Percentiles rank a stretch among this genome's conserved stretches.
Conservation (phyloP, 2,797 vertebrate genomes). For the Pygocentrus nattereri region DNA sequence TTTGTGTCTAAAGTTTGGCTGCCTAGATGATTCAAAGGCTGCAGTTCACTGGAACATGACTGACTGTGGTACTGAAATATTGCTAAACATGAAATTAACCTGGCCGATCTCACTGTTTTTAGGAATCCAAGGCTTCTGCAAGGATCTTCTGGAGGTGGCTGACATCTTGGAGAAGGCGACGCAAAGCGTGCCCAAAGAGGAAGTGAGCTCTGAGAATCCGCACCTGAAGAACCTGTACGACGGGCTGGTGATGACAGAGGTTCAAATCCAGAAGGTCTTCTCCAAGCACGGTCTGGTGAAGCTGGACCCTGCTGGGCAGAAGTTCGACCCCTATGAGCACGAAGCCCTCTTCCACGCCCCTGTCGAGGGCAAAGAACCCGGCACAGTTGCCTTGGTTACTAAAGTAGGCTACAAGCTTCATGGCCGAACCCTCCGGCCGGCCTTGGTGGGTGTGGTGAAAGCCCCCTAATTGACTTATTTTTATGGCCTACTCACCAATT, state of each 20-base stretch:
- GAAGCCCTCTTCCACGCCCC: slow-evolving; percentile 93
- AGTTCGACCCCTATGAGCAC: slow-evolving; percentile 96
- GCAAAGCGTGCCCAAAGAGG: slow-evolving; percentile 90
- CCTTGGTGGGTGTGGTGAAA: slow-evolving; percentile 94
- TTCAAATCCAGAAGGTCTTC: slow-evolving; percentile 95
- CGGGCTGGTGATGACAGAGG: slow-evolving; percentile 93
- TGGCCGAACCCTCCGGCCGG: slow-evolving; percentile 92
- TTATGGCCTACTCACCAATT: neutral
- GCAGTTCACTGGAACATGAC: too few species aligned
- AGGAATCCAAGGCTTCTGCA: slow-evolving; percentile 98
- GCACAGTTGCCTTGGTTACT: slow-evolving; percentile 89
- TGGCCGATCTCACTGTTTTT: neutral
- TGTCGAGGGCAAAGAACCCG: slow-evolving; percentile 87
- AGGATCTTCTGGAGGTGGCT: slow-evolving; percentile 95
- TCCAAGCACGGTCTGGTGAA: slow-evolving; percentile 90
- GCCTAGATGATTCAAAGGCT: too few species aligned
- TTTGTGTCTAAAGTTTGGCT: too few species aligned
- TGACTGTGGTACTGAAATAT: too few species aligned
- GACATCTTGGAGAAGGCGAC: slow-evolving; percentile 97
- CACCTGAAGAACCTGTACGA: slow-evolving; percentile 95
- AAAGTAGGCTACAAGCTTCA: slow-evolving; percentile 97
- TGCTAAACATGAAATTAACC: too few species aligned
- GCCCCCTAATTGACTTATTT: slow-evolving; percentile 44
- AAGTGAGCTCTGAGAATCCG: slow-evolving; percentile 88
- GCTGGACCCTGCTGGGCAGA: slow-evolving; percentile 89